Evolutionary conservation across 2,113 vertebrate genomes (phyloP).

Genomic region (Dicrurus megarhynchus): DNA sequence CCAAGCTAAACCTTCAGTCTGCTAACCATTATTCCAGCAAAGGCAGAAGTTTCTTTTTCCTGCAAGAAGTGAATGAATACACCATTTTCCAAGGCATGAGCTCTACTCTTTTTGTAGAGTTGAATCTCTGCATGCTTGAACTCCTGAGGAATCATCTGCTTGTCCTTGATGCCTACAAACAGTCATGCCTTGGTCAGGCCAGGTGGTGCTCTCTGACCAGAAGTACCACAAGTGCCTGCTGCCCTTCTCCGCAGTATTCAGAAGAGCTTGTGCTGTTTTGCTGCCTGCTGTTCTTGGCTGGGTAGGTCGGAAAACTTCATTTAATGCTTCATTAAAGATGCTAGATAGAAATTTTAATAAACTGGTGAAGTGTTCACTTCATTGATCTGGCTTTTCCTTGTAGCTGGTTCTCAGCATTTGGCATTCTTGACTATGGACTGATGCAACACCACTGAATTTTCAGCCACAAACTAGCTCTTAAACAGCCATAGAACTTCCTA

Average conservation of each 20-base stretch:
- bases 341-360: not conserved
- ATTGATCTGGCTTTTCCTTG: not conserved
- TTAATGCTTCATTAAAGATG: not conserved
- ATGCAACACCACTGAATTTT: not conserved
- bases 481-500: accelerated
- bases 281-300: not conserved
- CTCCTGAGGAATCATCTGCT: not conserved
- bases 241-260: not conserved
- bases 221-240: not conserved
- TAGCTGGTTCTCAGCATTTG: not conserved
- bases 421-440: accelerated
- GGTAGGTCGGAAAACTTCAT: not conserved
- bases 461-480: not conserved
- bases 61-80: not conserved
- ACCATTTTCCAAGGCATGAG: not conserved
- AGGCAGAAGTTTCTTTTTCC: not conserved
- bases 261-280: not conserved
- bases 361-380: not conserved
- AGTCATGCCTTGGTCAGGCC: not conserved
- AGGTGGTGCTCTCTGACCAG: not conserved
- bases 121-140: not conserved
- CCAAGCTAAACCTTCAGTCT: not conserved
- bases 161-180: not conserved
- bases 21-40: not conserved
- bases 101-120: not conserved